Percentiles rank a stretch among this genome's conserved stretches.
phyloP scores from a whole-genome alignment of 2,113 vertebrate species.

The Ancistrus triradiatus region DNA sequence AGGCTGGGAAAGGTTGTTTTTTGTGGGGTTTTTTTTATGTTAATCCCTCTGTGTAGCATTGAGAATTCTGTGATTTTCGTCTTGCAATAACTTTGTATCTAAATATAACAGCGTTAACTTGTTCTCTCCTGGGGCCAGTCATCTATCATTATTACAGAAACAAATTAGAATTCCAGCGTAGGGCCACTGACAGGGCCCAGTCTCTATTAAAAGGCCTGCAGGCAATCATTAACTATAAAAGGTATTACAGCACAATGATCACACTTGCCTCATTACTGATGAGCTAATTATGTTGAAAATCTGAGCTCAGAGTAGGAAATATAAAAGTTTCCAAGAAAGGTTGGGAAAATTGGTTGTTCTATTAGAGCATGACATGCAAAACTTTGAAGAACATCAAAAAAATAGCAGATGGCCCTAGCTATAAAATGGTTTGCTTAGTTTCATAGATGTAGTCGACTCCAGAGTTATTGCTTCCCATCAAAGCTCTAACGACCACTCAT shows the following conservation, averaged over 20 bases:
- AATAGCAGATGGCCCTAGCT: neutral
- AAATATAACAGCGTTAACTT: neutral
- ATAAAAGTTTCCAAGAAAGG: neutral
- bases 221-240: conserved; percentile 12
- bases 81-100: neutral
- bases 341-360: neutral
- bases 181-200: neutral
- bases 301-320: conserved; percentile 4
- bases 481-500: neutral
- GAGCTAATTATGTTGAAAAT: conserved; percentile 1
- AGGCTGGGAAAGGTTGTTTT: neutral
- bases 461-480: neutral
- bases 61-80: neutral
- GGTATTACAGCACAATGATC: conserved; percentile 3
- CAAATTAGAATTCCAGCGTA: conserved; percentile 2
- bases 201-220: conserved; percentile 6
- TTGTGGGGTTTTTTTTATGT: neutral
- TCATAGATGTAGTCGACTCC: neutral
- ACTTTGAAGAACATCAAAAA: neutral
- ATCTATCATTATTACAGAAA: neutral
- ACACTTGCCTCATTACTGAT: conserved; percentile 8
- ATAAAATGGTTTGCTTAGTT: neutral
- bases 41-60: neutral
- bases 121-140: neutral
- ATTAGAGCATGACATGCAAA: neutral